These are phyloP conservation scores for Cheilinus undulatus DNA, from an alignment of 2,113 vertebrate species.

Conservation along the genomic window DNA sequence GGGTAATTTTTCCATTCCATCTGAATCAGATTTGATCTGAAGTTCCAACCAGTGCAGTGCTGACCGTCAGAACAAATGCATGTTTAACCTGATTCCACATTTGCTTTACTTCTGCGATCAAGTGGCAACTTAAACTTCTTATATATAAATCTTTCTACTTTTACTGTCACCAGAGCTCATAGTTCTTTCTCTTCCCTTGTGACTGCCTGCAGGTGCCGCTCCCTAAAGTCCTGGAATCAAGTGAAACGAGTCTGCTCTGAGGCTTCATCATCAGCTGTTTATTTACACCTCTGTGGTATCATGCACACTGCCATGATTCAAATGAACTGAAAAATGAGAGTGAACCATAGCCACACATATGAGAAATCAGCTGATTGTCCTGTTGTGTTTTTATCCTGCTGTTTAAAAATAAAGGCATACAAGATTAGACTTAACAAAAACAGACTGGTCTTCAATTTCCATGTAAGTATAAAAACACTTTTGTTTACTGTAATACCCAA, in stretches of 20 bases:
- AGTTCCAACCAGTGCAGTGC: too few relatives aligned
- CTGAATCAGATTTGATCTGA: too few relatives aligned
- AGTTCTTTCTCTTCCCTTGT: slow-evolving; percentile 7
- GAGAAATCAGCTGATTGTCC: slow-evolving; percentile 9
- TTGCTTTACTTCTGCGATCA: too few relatives aligned
- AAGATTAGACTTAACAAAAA: too few relatives aligned
- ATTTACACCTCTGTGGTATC: slow-evolving; percentile 15
- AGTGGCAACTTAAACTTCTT: not conserved
- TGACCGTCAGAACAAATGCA: too few relatives aligned
- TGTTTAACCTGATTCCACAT: too few relatives aligned
- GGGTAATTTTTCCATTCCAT: too few relatives aligned
- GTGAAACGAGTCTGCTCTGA: slow-evolving; percentile 81
- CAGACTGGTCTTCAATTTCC: too few relatives aligned
- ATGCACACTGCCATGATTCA: not conserved
- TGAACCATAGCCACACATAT: slow-evolving; percentile 5
- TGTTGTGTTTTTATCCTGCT: not conserved
- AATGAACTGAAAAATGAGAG: slow-evolving; percentile 1
- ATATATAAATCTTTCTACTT: not conserved
- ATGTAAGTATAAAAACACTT: too few relatives aligned
- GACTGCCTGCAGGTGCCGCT: slow-evolving; percentile 87
- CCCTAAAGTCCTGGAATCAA: slow-evolving; percentile 91
- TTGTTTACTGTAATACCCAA: not conserved
- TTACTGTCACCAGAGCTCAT: not conserved
- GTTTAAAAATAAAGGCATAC: too few relatives aligned
- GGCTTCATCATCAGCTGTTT: slow-evolving; percentile 1